phyloP scores from a whole-genome alignment of 1,140 invertebrate species.

The Phortica variegata region DNA sequence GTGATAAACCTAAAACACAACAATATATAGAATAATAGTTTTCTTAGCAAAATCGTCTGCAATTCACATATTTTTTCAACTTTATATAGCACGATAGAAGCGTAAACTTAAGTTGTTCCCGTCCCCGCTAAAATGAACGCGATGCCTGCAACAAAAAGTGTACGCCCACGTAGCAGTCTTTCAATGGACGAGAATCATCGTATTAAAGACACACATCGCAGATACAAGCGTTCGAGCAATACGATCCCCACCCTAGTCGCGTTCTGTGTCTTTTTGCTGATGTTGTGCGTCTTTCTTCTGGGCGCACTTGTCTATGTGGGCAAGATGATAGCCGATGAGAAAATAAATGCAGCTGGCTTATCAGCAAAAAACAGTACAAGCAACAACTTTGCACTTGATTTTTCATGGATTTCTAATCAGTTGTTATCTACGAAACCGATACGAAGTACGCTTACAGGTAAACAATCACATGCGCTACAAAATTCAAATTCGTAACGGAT shows the following conservation, averaged over 20 bases:
- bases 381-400: slow-evolving; percentile 5
- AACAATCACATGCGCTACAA: slow-evolving; percentile 1
- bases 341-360: slow-evolving; percentile 6
- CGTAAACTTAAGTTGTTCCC: too few relatives aligned
- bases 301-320: slow-evolving; percentile 59
- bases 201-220: slow-evolving; percentile 43
- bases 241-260: slow-evolving; percentile 54
- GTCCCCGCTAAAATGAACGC: slow-evolving; percentile 24
- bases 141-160: slow-evolving; percentile 48
- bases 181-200: slow-evolving; percentile 54
- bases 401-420: slow-evolving; percentile 34
- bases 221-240: slow-evolving; percentile 34
- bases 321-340: slow-evolving; percentile 52
- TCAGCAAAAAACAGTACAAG: slow-evolving; percentile 23
- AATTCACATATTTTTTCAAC: too few relatives aligned
- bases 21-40: too few relatives aligned
- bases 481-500: slow-evolving; percentile 6
- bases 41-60: too few relatives aligned
- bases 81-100: too few relatives aligned
- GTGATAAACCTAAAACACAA: too few relatives aligned
- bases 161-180: slow-evolving; percentile 50
- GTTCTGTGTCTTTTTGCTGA: slow-evolving; percentile 58
- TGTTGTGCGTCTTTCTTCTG: slow-evolving; percentile 58
- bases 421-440: slow-evolving; percentile 46
- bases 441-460: slow-evolving; percentile 38